These are phyloP conservation scores for Microplitis manilae DNA, from an alignment of 2,888 invertebrate species.

Conservation along the genomic window DNA sequence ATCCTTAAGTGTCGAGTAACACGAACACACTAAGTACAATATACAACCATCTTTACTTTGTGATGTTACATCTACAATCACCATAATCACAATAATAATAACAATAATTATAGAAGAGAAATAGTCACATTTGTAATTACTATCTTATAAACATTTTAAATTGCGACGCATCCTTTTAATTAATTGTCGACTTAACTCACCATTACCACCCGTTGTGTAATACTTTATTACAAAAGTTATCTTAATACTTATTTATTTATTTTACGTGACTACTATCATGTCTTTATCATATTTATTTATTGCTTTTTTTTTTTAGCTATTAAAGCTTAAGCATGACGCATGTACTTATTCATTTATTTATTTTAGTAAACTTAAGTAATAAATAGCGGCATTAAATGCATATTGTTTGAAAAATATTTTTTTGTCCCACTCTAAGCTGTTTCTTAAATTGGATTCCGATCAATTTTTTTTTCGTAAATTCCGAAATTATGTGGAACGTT, in stretches of 20 bases:
- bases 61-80: not conserved
- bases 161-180: slow-evolving; percentile 26
- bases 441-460: too few relatives aligned
- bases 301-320: not conserved
- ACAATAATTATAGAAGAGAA: not conserved
- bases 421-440: too few relatives aligned
- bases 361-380: too few relatives aligned
- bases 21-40: slow-evolving; percentile 23
- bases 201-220: slow-evolving; percentile 15
- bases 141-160: slow-evolving; percentile 20
- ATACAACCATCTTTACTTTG: not conserved
- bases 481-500: too few relatives aligned
- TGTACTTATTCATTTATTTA: not conserved
- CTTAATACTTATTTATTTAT: not conserved
- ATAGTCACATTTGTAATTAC: slow-evolving; percentile 22
- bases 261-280: slow-evolving; percentile 9
- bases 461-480: too few relatives aligned
- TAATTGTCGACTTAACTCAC: slow-evolving; percentile 32
- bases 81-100: not conserved
- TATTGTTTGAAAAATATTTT: too few relatives aligned
- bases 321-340: not conserved
- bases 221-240: slow-evolving; percentile 8
- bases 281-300: not conserved
- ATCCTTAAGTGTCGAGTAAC: slow-evolving; percentile 47
- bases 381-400: too few relatives aligned